These are phyloP conservation scores for Platysteira castanea DNA, from an alignment of 2,113 vertebrate genomes.

Conservation along the genomic window DNA sequence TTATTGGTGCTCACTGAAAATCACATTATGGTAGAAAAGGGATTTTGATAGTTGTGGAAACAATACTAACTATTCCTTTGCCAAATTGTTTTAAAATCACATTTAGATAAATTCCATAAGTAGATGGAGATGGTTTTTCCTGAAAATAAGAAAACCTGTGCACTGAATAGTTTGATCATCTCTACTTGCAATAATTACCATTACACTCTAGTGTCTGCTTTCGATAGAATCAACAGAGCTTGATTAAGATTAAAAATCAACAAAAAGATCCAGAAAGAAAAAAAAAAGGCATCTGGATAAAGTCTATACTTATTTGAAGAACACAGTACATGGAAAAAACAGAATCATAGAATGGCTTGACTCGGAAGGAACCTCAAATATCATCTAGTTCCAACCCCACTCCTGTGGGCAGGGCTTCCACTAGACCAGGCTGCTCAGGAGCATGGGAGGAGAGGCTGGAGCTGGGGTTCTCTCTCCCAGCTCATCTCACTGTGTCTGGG, in stretches of 20 bases:
- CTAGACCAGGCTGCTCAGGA: background rate
- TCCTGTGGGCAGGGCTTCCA: background rate
- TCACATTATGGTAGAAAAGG: background rate
- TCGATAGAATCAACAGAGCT: background rate
- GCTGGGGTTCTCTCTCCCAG: background rate
- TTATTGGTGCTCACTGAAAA: background rate
- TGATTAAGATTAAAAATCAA: background rate
- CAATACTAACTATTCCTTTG: background rate
- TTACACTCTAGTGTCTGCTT: background rate
- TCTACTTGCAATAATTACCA: background rate
- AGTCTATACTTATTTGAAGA: background rate
- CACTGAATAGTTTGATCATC: background rate
- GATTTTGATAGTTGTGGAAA: background rate
- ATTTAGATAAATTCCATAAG: background rate
- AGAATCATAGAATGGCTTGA: background rate
- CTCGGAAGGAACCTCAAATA: background rate
- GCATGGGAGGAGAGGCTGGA: background rate
- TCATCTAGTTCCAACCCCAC: background rate
- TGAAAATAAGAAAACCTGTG: background rate
- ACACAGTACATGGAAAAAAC: background rate
- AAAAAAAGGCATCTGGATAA: background rate
- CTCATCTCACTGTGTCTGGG: accelerated
- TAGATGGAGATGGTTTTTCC: background rate
- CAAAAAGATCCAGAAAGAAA: background rate
- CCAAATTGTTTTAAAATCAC: background rate